phyloP scores from a whole-genome alignment of 2,888 invertebrate species.

The Encarsia formosa region DNA sequence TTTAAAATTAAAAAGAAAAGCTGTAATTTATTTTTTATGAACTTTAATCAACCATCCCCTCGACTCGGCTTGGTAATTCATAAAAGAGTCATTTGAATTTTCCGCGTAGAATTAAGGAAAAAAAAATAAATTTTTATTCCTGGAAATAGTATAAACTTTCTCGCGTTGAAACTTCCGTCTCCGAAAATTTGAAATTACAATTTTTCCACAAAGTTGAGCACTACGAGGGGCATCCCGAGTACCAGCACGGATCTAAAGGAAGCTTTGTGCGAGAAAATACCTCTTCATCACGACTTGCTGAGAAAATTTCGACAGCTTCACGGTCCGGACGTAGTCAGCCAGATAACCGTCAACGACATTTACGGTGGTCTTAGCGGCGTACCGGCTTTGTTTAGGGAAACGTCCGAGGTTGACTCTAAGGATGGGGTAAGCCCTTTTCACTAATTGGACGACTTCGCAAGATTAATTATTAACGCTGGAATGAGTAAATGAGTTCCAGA shows the following conservation, averaged over 20 bases:
- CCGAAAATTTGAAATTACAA: conserved; percentile 13
- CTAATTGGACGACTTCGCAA: too few relatives aligned
- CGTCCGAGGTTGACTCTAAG: conserved; percentile 37
- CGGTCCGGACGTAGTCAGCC: conserved; percentile 35
- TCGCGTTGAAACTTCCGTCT: too few relatives aligned
- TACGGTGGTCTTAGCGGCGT: conserved; percentile 40
- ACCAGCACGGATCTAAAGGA: conserved; percentile 41
- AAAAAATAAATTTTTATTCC: too few relatives aligned
- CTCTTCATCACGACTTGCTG: conserved; percentile 40
- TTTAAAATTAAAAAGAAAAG: too few relatives aligned
- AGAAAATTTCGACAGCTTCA: conserved; percentile 38
- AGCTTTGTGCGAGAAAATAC: conserved; percentile 43
- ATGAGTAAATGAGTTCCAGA: too few relatives aligned
- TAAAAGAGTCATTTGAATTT: too few relatives aligned
- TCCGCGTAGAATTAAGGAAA: too few relatives aligned
- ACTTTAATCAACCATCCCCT: too few relatives aligned
- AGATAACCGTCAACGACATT: conserved; percentile 40
- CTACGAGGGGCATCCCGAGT: conserved; percentile 39
- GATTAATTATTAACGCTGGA: too few relatives aligned
- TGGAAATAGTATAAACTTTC: neutral
- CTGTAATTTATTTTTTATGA: too few relatives aligned
- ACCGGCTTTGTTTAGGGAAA: conserved; percentile 38
- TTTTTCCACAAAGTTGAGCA: conserved; percentile 28
- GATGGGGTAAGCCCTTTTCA: conserved; percentile 37
- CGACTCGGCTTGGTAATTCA: too few relatives aligned